Percentiles rank a stretch among this genome's conserved stretches.
phyloP scores from a whole-genome alignment of 1,140 invertebrate species.

The Venturia canescens region DNA sequence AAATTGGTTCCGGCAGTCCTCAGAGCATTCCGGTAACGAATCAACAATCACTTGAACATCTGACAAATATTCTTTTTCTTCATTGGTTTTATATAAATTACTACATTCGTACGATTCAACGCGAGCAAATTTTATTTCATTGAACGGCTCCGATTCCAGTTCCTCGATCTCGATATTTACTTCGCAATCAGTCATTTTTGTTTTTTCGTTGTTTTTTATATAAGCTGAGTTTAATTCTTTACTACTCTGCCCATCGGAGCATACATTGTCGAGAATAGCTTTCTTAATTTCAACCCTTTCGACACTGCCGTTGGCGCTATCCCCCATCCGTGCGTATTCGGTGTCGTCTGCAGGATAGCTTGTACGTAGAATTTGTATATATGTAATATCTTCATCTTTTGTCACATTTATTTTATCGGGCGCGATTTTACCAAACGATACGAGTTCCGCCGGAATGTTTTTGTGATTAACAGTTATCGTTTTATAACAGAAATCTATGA shows the following conservation, averaged over 20 bases:
- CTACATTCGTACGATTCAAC: too few relatives aligned
- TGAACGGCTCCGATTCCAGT: too few relatives aligned
- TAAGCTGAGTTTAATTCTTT: too few relatives aligned
- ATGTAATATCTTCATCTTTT: neutral
- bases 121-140: too few relatives aligned
- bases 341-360: too few relatives aligned
- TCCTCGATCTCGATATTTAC: too few relatives aligned
- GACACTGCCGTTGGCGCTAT: too few relatives aligned
- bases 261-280: too few relatives aligned
- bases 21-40: neutral
- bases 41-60: neutral
- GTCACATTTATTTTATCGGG: neutral
- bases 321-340: neutral
- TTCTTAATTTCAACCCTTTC: too few relatives aligned
- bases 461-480: slow-evolving; percentile 14
- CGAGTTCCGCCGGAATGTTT: neutral
- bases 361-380: neutral
- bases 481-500: slow-evolving; percentile 49
- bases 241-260: too few relatives aligned
- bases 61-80: slow-evolving; percentile 3
- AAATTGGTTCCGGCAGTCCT: neutral
- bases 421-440: neutral
- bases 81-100: neutral
- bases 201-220: too few relatives aligned
- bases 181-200: too few relatives aligned